These are phyloP conservation scores for Muraenolepis orangiensis DNA, from an alignment of 2,797 vertebrate species.

Conservation along the genomic window DNA sequence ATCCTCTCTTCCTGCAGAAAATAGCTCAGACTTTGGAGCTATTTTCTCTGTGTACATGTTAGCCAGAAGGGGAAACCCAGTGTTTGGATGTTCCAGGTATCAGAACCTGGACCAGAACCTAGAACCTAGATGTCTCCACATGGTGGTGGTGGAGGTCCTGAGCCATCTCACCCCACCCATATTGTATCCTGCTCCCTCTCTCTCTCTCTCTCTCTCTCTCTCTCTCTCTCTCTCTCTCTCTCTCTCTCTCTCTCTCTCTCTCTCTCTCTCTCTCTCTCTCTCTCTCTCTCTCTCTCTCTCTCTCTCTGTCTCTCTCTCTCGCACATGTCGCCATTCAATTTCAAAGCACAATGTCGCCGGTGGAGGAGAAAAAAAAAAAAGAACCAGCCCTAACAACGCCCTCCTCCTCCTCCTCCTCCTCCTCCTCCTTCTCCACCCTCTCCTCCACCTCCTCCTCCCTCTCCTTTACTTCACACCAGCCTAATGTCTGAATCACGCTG, in stretches of 20 bases:
- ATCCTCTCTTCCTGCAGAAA: slow-evolving; percentile 2
- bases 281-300: neutral
- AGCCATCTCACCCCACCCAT: no score
- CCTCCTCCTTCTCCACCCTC: no score
- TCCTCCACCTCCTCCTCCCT: neutral
- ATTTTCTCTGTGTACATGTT: no score
- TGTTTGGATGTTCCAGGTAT: neutral
- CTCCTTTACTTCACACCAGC: neutral
- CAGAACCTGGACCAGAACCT: neutral
- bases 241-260: neutral
- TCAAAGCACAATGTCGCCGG: slow-evolving; percentile 14
- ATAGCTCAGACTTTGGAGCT: neutral
- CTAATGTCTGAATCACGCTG: neutral
- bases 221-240: neutral
- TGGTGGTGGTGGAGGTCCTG: no score
- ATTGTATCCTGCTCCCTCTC: neutral
- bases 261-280: slow-evolving; percentile 9
- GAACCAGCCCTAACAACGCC: neutral
- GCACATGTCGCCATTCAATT: slow-evolving; percentile 8
- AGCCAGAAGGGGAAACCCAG: no score
- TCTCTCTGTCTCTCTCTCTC: slow-evolving; percentile 16
- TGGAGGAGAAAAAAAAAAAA: neutral
- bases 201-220: neutral
- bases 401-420: neutral
- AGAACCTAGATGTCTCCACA: no score